phyloP scores from a whole-genome alignment of 1,140 invertebrate genomes.

The Cydia amplana region DNA sequence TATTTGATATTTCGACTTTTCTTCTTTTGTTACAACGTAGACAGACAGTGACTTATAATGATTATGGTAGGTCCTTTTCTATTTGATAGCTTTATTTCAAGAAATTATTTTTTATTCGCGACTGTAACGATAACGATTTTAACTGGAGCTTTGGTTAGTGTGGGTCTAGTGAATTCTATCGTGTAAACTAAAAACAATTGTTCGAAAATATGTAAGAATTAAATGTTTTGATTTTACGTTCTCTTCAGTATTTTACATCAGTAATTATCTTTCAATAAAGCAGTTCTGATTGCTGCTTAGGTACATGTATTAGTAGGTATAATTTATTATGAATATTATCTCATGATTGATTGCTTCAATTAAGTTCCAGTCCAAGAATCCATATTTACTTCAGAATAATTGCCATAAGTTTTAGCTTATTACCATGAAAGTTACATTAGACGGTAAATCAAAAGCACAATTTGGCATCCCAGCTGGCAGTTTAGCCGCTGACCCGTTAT shows the following conservation, averaged over 20 bases:
- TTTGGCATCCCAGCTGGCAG: conserved; percentile 14
- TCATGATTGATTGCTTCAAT: neutral
- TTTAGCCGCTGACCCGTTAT: neutral
- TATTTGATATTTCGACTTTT: conserved; percentile 23
- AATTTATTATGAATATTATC: neutral
- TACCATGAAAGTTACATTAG: conserved; percentile 11
- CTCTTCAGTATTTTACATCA: too few species aligned
- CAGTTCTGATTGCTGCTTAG: neutral
- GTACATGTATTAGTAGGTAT: too few species aligned
- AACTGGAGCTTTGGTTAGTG: too few species aligned
- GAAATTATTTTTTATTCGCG: too few species aligned
- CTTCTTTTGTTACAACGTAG: neutral
- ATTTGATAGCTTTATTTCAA: too few species aligned
- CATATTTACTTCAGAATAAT: neutral
- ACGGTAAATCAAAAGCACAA: conserved; percentile 12
- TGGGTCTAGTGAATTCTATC: too few species aligned
- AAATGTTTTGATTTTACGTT: too few species aligned
- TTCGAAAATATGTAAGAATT: too few species aligned
- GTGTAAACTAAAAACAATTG: too few species aligned
- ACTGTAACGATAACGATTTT: too few species aligned
- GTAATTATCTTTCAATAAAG: neutral
- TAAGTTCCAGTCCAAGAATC: neutral
- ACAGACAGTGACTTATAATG: neutral
- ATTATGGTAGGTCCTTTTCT: too few species aligned
- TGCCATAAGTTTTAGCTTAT: conserved; percentile 11